These are phyloP conservation scores for Netelia inedita DNA, from an alignment of 2,888 invertebrate genomes.

Conservation along the genomic window DNA sequence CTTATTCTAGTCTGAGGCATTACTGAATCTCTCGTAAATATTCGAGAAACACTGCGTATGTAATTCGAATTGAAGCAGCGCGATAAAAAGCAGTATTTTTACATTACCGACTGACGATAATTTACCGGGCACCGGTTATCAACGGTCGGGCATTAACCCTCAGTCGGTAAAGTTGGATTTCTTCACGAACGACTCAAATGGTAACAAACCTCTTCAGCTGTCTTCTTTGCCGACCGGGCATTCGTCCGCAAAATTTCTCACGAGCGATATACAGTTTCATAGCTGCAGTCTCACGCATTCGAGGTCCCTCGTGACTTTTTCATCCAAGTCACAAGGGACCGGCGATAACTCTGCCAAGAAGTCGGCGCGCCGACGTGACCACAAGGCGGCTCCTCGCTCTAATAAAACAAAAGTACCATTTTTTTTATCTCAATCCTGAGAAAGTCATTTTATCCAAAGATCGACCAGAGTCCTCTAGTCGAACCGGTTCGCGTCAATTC, in stretches of 20 bases:
- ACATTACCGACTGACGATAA: neutral
- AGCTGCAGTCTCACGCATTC: neutral
- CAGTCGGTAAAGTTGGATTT: neutral
- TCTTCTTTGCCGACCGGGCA: neutral
- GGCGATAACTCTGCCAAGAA: neutral
- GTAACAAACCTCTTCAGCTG: neutral
- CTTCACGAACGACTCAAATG: neutral
- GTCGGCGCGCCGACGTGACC: neutral
- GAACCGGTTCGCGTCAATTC: neutral
- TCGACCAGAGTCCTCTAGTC: neutral
- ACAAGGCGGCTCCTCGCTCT: neutral
- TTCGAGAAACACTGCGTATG: too few relatives aligned
- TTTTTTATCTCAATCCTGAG: constrained; percentile 4
- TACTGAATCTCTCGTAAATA: too few relatives aligned
- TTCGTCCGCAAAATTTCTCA: neutral
- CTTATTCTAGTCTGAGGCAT: too few relatives aligned
- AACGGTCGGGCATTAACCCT: neutral
- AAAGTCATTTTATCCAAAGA: constrained; percentile 6
- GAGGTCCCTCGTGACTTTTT: neutral
- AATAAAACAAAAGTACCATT: neutral
- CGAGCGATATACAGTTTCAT: neutral
- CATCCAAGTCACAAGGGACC: neutral
- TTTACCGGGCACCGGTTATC: neutral
- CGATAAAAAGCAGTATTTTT: neutral
- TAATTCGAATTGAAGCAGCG: too few relatives aligned